These are phyloP conservation scores for Eclectus roratus DNA, from an alignment of 2,113 vertebrate genomes.

Conservation along the genomic window DNA sequence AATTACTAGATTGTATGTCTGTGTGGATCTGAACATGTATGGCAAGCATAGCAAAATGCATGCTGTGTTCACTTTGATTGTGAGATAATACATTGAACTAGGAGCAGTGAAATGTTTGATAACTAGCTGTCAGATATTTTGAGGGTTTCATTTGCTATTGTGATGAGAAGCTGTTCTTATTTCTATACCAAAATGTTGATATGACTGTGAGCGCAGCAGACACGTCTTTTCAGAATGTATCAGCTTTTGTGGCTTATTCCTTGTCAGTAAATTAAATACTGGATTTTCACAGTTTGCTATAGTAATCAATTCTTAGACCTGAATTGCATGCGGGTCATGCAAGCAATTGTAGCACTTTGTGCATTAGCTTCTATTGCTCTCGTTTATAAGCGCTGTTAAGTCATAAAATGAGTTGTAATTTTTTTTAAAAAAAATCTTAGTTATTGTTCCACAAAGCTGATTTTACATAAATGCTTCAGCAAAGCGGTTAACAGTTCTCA, in stretches of 20 bases:
- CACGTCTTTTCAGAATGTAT: not conserved
- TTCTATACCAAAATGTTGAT: not conserved
- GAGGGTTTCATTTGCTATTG: not conserved
- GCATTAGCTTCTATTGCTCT: not conserved
- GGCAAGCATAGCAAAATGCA: not conserved
- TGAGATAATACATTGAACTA: not conserved
- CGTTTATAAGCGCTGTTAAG: not conserved
- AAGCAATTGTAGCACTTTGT: not conserved
- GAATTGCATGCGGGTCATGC: not conserved
- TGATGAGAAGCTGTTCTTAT: not conserved
- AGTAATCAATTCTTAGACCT: not conserved
- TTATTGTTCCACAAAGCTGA: not conserved
- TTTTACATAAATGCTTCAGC: not conserved
- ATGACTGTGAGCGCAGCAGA: not conserved
- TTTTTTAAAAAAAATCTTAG: not conserved
- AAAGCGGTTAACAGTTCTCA: not conserved
- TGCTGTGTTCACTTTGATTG: not conserved
- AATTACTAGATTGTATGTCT: too few relatives aligned
- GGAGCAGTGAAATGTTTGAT: not conserved
- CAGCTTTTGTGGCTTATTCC: conserved; percentile 1
- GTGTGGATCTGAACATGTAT: not conserved
- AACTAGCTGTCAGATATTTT: not conserved
- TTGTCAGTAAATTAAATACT: conserved; percentile 47
- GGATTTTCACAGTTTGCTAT: not conserved
- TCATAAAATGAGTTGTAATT: not conserved